phyloP scores from a whole-genome alignment of 2,797 vertebrate genomes.

The Sciurus vulgaris region DNA sequence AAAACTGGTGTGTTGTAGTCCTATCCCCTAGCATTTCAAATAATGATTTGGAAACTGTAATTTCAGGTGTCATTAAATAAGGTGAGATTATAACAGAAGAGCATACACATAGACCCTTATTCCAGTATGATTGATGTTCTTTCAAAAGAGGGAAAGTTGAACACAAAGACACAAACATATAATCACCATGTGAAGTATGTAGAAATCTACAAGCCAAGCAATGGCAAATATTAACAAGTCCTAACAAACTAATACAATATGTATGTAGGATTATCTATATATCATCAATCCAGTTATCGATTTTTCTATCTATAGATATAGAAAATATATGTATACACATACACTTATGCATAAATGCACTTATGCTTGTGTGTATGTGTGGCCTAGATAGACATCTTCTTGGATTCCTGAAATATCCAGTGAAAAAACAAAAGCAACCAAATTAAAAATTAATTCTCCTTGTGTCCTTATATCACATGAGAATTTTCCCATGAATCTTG shows the following conservation, averaged over 20 bases:
- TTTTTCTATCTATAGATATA: neutral
- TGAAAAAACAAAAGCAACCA: neutral
- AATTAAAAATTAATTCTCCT: neutral
- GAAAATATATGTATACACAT: neutral
- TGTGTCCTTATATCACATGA: neutral
- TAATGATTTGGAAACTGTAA: neutral
- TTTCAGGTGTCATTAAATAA: neutral
- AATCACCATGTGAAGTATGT: too few species aligned
- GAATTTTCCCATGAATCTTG: neutral
- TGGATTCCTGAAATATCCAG: neutral
- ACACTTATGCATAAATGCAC: neutral
- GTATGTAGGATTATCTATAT: neutral
- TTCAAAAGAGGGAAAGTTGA: neutral
- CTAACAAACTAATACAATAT: neutral
- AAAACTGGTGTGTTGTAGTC: neutral
- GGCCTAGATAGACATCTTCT: neutral
- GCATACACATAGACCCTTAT: neutral
- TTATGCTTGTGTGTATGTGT: neutral
- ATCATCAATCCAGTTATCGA: neutral
- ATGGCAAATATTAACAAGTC: neutral
- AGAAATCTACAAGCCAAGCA: neutral
- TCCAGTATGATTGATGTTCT: neutral
- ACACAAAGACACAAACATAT: neutral
- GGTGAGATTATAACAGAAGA: neutral
- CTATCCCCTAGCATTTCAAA: neutral